phyloP scores from a whole-genome alignment of 2,888 invertebrate species.

The Aporophyla nigra region DNA sequence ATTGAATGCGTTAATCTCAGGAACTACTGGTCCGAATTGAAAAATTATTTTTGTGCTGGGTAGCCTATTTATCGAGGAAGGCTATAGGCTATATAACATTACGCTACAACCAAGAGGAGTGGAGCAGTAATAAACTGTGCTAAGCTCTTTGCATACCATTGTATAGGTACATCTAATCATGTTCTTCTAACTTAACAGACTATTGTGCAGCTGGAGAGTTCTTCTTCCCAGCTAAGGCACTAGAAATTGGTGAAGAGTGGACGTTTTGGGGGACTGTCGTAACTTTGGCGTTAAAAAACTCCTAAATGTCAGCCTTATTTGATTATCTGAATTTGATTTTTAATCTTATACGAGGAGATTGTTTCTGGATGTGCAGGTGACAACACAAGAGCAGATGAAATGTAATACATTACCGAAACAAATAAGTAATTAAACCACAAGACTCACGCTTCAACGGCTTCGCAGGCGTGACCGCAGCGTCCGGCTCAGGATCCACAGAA shows the following conservation, averaged over 20 bases:
- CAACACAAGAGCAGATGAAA: background rate
- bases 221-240: background rate
- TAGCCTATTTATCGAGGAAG: no score
- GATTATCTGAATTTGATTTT: background rate
- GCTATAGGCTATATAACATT: no score
- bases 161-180: background rate
- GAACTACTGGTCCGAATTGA: no score
- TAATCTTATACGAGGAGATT: background rate
- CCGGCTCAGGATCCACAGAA: slow-evolving; percentile 69
- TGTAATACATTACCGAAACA: background rate
- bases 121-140: no score
- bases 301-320: background rate
- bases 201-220: background rate
- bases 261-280: background rate
- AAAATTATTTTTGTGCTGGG: no score
- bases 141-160: no score
- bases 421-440: background rate
- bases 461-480: slow-evolving; percentile 64
- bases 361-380: background rate
- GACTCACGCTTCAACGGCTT: slow-evolving; percentile 85
- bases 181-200: background rate
- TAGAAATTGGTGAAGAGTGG: background rate
- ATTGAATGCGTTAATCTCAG: no score
- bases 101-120: no score
- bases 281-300: background rate